Conservation (phyloP, 2,797 vertebrate species). For the Spea hammondii region DNA sequence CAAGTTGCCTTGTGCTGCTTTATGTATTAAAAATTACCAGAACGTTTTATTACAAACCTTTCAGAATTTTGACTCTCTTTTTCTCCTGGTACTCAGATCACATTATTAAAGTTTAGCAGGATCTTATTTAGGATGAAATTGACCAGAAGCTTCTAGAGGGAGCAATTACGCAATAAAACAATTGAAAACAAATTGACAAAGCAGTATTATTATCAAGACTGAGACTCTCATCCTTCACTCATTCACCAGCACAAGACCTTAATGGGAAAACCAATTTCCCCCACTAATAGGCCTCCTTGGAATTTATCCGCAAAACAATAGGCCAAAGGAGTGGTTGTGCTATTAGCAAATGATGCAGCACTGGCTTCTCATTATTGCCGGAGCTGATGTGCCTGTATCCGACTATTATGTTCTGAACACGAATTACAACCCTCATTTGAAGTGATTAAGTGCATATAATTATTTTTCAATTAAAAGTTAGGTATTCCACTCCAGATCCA, state of each 20-base stretch:
- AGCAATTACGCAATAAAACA: constrained; percentile 81
- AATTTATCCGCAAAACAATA: constrained; percentile 99
- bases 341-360: constrained; percentile 92
- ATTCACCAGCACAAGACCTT: constrained; percentile 96
- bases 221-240: constrained; percentile 93
- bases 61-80: constrained; percentile 13
- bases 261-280: constrained; percentile 99
- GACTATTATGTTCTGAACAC: constrained; percentile 93
- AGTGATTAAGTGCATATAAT: constrained; percentile 99
- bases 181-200: constrained; percentile 88
- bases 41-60: constrained; percentile 11
- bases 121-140: constrained; percentile 49
- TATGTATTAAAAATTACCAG: background rate
- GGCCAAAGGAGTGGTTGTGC: constrained; percentile 91
- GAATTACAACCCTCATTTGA: constrained; percentile 96
- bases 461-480: constrained; percentile 99
- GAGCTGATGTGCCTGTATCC: constrained; percentile 88
- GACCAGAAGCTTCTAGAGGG: constrained; percentile 48
- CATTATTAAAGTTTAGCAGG: constrained; percentile 45
- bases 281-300: constrained; percentile 98
- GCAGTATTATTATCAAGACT: constrained; percentile 89
- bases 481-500: constrained; percentile 87
- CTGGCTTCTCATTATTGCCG: constrained; percentile 96
- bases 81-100: constrained; percentile 27
- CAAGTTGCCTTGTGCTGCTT: background rate